These are phyloP conservation scores for Cuculus canorus DNA, from an alignment of 2,797 vertebrate genomes.

Conservation along the genomic window DNA sequence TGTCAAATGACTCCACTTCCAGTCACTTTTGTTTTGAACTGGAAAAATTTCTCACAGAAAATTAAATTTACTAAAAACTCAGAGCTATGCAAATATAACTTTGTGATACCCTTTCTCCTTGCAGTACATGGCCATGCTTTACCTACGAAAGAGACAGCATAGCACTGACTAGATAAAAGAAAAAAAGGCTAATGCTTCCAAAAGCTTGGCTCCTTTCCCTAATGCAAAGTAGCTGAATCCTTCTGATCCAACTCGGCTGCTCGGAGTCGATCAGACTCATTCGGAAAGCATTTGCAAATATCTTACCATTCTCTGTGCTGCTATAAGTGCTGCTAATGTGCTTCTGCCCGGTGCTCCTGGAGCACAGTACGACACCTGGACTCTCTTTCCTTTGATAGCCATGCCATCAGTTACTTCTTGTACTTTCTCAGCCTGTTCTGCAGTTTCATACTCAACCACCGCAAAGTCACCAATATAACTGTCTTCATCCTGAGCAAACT, in stretches of 20 bases:
- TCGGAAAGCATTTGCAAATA: not conserved
- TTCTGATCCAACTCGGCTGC: not conserved
- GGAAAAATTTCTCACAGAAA: not conserved
- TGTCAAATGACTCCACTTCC: not conserved
- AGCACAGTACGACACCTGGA: conserved; percentile 91
- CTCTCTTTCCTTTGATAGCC: conserved; percentile 81
- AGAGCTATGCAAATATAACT: not conserved
- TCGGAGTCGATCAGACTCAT: not conserved
- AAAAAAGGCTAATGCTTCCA: not conserved
- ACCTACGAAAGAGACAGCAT: not conserved
- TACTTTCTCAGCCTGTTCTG: conserved; percentile 90
- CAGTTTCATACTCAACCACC: conserved; percentile 90
- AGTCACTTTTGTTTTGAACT: not conserved
- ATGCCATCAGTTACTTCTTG: conserved; percentile 82
- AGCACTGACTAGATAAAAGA: too few relatives aligned
- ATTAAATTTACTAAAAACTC: not conserved
- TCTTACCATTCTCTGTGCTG: conserved; percentile 94
- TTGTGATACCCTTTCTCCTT: not conserved
- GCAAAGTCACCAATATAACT: conserved; percentile 88
- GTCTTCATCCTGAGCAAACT: conserved; percentile 95
- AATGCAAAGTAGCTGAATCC: not conserved
- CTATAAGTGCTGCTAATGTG: conserved; percentile 93
- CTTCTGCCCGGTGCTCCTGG: conserved; percentile 94
- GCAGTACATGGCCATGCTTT: not conserved
- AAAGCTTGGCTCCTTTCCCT: not conserved